Conservation (phyloP, 2,797 vertebrate species). For the Acrossocheilus wenchowensis region DNA sequence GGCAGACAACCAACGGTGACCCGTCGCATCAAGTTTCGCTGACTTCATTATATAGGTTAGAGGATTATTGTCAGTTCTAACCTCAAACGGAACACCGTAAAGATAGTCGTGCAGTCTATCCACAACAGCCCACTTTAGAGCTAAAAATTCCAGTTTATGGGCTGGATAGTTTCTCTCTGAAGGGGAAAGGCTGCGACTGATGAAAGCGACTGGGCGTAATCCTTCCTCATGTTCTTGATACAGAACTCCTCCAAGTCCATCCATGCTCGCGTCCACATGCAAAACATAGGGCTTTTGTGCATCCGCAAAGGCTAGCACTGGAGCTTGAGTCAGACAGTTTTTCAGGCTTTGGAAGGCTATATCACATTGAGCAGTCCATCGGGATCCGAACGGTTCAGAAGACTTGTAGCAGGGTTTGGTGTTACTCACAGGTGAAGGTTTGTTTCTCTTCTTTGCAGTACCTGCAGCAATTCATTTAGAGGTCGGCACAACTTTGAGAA, state of each 20-base stretch:
- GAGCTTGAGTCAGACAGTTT: conserved; percentile 25
- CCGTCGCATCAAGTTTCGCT: background rate
- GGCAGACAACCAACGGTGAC: conserved; percentile 27
- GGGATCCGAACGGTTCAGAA: conserved; percentile 30
- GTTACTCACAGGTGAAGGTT: background rate
- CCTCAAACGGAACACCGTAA: background rate
- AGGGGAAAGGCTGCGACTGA: no score
- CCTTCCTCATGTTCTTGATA: no score
- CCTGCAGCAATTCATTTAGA: no score
- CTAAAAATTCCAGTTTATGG: background rate
- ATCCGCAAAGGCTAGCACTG: conserved; percentile 23
- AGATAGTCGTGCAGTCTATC: background rate
- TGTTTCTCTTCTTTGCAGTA: no score
- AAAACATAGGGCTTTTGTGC: background rate
- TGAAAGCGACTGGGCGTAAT: no score
- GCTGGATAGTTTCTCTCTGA: no score
- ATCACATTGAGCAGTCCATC: conserved; percentile 22
- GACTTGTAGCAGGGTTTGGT: background rate
- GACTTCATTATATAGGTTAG: conserved; percentile 2
- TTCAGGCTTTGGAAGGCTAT: conserved; percentile 18
- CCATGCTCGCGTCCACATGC: conserved; percentile 10
- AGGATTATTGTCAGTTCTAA: conserved; percentile 11
- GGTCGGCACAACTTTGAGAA: no score
- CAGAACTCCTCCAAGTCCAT: no score
- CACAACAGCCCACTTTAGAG: no score